These are phyloP conservation scores for Adelphocoris suturalis DNA, from an alignment of 2,888 invertebrate species.

Conservation along the genomic window DNA sequence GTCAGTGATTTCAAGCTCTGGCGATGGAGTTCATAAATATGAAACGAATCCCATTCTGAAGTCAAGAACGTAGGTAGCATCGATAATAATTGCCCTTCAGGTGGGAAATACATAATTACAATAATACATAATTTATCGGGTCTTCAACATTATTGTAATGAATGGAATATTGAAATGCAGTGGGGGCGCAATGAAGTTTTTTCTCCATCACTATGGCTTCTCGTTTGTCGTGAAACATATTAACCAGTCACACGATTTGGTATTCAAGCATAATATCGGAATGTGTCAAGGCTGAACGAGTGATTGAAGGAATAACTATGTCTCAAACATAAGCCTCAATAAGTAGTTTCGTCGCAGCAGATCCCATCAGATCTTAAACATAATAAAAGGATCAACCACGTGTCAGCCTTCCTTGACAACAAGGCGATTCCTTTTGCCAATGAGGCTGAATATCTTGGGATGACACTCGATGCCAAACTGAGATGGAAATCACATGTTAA, in stretches of 20 bases:
- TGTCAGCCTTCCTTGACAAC: no score
- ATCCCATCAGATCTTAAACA: no score
- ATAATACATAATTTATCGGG: slow-evolving; percentile 54
- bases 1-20: slow-evolving; percentile 52
- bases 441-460: no score
- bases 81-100: slow-evolving; percentile 43
- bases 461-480: no score
- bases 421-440: no score
- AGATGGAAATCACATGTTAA: no score
- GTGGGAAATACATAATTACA: slow-evolving; percentile 45
- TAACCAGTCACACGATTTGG: neutral
- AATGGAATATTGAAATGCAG: slow-evolving; percentile 23
- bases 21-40: slow-evolving; percentile 54
- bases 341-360: no score
- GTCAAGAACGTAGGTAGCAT: slow-evolving; percentile 57
- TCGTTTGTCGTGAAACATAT: neutral
- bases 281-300: no score
- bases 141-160: slow-evolving; percentile 42
- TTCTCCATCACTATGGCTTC: neutral
- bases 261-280: neutral
- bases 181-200: neutral
- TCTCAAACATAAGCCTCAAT: no score
- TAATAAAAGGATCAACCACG: no score
- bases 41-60: slow-evolving; percentile 46
- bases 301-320: no score